Percentiles rank a stretch among this genome's conserved stretches.
Conservation (phyloP, 2,797 vertebrate genomes). For the Pseudocheirus occidentalis region DNA sequence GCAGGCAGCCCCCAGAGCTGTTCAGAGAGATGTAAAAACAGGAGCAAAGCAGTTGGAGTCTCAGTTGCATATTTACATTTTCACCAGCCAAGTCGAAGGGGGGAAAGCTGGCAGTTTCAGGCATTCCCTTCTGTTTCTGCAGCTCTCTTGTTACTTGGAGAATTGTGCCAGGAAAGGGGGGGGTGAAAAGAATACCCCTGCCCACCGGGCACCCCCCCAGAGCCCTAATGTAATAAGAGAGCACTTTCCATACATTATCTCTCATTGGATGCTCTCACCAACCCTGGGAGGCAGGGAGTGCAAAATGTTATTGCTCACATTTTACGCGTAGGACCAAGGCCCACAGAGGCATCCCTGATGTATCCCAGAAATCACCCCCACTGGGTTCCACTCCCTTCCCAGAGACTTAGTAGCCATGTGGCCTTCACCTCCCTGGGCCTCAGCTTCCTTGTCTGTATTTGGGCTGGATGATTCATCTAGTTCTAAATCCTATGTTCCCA, state of each 20-base stretch:
- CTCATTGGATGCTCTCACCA: conserved; percentile 14
- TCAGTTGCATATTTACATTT: conserved; percentile 74
- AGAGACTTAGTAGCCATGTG: conserved; percentile 12
- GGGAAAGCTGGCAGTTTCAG: conserved; percentile 73
- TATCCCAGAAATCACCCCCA: not conserved
- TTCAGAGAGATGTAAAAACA: conserved; percentile 71
- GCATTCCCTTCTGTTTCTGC: conserved; percentile 75
- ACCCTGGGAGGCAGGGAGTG: not conserved
- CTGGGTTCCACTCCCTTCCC: not conserved
- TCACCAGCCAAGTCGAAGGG: conserved; percentile 73
- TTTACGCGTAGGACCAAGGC: not conserved
- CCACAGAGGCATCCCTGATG: not conserved
- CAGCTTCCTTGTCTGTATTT: not conserved
- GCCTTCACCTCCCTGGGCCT: conserved; percentile 11
- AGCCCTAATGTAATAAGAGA: not conserved
- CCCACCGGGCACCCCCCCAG: not conserved
- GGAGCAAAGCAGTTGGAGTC: conserved; percentile 68
- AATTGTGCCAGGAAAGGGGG: not conserved
- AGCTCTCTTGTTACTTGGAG: not conserved
- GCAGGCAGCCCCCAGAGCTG: conserved; percentile 20
- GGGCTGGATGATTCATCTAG: not conserved
- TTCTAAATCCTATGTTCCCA: not conserved
- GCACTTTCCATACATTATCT: not conserved
- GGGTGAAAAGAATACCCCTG: not conserved
- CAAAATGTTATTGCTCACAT: not conserved